Percentiles rank a stretch among this genome's conserved stretches.
Conservation (phyloP, 2,888 invertebrate species). For the Stenodera caucasica region DNA sequence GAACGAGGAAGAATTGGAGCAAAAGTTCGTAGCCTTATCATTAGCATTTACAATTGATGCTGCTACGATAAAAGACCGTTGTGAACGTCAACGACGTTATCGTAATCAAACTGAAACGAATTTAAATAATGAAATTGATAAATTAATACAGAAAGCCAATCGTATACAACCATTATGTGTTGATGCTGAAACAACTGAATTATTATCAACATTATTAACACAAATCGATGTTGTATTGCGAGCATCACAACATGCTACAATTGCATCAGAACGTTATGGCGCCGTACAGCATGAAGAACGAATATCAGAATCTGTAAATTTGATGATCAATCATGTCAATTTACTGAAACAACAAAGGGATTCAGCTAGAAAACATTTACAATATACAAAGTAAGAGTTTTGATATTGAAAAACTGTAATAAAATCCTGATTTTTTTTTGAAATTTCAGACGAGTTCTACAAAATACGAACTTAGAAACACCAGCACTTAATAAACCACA, state of each 20-base stretch:
- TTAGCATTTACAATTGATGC: slow-evolving; percentile 64
- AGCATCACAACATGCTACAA: slow-evolving; percentile 49
- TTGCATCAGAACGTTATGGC: slow-evolving; percentile 56
- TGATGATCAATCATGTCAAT: slow-evolving; percentile 63
- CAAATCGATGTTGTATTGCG: slow-evolving; percentile 55
- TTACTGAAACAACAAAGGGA: slow-evolving; percentile 60
- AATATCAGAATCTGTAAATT: slow-evolving; percentile 60
- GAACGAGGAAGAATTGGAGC: slow-evolving; percentile 56
- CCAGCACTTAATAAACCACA: slow-evolving; percentile 26
- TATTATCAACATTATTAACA: slow-evolving; percentile 57
- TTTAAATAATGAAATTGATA: slow-evolving; percentile 59
- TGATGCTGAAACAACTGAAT: slow-evolving; percentile 59
- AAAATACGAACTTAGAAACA: slow-evolving; percentile 43
- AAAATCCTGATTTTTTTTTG: neutral
- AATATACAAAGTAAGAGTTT: slow-evolving; percentile 59
- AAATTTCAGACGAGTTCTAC: slow-evolving; percentile 47
- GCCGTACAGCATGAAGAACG: slow-evolving; percentile 64
- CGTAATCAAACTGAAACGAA: slow-evolving; percentile 64
- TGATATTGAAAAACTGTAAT: neutral
- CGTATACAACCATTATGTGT: slow-evolving; percentile 57
- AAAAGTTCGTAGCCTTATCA: slow-evolving; percentile 60
- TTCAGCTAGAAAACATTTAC: slow-evolving; percentile 60
- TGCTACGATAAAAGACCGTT: slow-evolving; percentile 59
- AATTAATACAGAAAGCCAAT: slow-evolving; percentile 53
- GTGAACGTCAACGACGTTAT: slow-evolving; percentile 60